Base-by-base conservation (phyloP, 2,113 vertebrate species). In the Callaeas wilsoni region DNA sequence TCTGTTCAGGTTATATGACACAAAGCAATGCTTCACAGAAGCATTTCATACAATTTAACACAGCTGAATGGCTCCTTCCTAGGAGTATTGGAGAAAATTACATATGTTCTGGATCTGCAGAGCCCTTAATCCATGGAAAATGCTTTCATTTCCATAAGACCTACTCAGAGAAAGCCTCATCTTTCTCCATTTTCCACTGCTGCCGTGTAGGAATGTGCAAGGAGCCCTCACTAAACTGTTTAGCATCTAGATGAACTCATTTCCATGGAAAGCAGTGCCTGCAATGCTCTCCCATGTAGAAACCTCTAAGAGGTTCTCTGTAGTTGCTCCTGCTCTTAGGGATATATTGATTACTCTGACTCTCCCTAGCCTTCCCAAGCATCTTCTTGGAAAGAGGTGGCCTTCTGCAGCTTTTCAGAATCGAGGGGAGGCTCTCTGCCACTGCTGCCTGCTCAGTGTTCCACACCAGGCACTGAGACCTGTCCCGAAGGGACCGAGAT, bases 211-310 rank as follows among this genome's bases (percentile, higher is more conserved):
- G 81, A 82, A 84, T 30, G 53, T 87, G 63, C 70, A 69, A 65
- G 81, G 41, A 94, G 78, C 67, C 74, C 91, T 95, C 70, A 65
- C 89, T 76, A 75, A 95, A 91, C 50, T 85, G 70, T 70, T 89
- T 70, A 95, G 84, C 94, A 96, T 95, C 89, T 82, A 93, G 74
- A 96, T 91, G 49, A 89, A 87, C 67, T 95, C 33, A 95, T 96
- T 95, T 93, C 81, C 67, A 83, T 70, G 74, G 57, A 89, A 91
- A 95, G 65, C 70, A 82, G 57, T 16, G 44, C 49, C 64, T 78
- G 52, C 56, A 84, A 64, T 25, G 32, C 65, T 87, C 41, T 90
- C 29, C 81, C 1, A 1, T 19, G 23, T 4, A 62, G 87, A 49
- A 96, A 60, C 16, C 26, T 68, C 67, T 19, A 15, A 64, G 46